These are phyloP conservation scores for Engystomops pustulosus DNA, from an alignment of 2,113 vertebrate genomes.

Conservation along the genomic window DNA sequence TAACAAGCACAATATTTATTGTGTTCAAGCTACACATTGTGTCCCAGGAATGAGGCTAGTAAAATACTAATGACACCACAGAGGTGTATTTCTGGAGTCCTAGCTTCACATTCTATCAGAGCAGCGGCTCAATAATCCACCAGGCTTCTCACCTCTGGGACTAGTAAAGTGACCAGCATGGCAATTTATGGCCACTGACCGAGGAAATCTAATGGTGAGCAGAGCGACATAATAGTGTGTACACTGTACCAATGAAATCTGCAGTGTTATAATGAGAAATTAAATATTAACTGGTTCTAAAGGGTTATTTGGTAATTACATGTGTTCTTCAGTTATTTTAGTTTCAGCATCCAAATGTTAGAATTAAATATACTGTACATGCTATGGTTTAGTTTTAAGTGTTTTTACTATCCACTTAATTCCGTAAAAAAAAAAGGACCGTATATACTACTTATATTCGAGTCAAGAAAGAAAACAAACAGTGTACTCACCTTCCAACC, in stretches of 20 bases:
- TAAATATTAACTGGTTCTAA: constrained; percentile 42
- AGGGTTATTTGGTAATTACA: constrained; percentile 21
- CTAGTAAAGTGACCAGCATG: background rate
- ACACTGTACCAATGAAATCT: background rate
- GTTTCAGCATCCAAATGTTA: background rate
- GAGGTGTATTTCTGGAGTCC: background rate
- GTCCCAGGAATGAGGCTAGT: constrained; percentile 19
- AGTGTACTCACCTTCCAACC: too few species aligned
- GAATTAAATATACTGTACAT: background rate
- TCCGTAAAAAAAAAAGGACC: too few species aligned
- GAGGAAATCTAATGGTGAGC: background rate
- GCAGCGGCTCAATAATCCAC: background rate
- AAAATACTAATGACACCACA: constrained; percentile 23
- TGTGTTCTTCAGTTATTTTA: too few species aligned
- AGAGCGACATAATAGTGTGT: background rate
- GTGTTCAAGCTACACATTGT: background rate
- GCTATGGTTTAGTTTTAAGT: background rate
- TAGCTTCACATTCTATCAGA: constrained; percentile 26
- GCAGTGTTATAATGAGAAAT: constrained; percentile 40
- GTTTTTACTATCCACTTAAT: background rate
- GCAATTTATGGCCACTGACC: constrained; percentile 27
- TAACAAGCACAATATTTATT: constrained; percentile 56
- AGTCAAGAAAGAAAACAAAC: too few species aligned
- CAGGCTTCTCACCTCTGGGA: background rate
- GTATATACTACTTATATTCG: too few species aligned